Percentiles rank a stretch among this genome's conserved stretches.
These are phyloP conservation scores for Orthonychiurus folsomi DNA, from an alignment of 2,888 invertebrate genomes.

Conservation along the genomic window DNA sequence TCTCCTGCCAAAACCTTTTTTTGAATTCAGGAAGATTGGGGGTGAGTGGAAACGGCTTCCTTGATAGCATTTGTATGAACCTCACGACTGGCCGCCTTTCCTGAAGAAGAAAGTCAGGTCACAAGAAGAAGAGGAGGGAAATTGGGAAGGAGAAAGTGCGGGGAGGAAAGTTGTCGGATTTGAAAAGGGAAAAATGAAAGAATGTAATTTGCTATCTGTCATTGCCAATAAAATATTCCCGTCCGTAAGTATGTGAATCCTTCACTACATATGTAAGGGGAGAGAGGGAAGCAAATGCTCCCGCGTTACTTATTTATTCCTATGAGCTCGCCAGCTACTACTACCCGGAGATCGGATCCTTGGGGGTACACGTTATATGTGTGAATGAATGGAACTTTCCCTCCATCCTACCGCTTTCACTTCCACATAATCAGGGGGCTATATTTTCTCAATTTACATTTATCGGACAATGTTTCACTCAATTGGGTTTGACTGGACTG, in stretches of 20 bases:
- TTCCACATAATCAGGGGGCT: not conserved
- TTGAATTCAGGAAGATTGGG: not conserved
- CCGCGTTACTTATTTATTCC: not conserved
- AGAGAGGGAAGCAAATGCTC: too few species aligned
- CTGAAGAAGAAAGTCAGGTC: not conserved
- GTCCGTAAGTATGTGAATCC: not conserved
- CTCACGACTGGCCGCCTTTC: not conserved
- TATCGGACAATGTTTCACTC: not conserved
- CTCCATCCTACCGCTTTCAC: not conserved
- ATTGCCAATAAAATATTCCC: slow-evolving; percentile 28
- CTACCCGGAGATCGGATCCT: too few species aligned
- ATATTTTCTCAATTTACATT: not conserved
- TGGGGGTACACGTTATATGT: too few species aligned
- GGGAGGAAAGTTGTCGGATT: not conserved
- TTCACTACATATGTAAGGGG: not conserved
- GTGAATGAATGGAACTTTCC: too few species aligned
- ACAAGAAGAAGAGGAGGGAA: not conserved
- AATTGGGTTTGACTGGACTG: not conserved
- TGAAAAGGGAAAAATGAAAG: slow-evolving; percentile 22
- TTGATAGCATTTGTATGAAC: not conserved
- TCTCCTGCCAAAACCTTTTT: too few species aligned
- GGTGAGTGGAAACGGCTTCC: not conserved
- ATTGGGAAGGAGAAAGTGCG: slow-evolving; percentile 2
- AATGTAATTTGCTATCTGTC: slow-evolving; percentile 25
- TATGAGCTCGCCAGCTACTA: too few species aligned